Base-by-base conservation (phyloP, 2,888 invertebrate species). In the Marasmarcha lunaedactyla region DNA sequence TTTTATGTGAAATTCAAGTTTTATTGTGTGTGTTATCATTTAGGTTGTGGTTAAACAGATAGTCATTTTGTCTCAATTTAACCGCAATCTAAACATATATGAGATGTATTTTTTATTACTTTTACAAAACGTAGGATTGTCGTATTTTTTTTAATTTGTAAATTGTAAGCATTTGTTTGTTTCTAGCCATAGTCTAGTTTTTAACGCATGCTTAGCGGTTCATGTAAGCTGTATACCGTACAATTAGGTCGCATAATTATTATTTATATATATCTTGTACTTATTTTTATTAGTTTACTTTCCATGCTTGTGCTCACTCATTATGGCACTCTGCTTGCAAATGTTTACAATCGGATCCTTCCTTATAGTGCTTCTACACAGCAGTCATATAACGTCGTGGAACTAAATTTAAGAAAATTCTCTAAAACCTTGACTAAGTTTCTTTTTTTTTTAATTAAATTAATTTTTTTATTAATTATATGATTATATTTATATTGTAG, bases 91-190 rank as follows among this genome's bases (percentile, higher is more conserved):
- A 57, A 45, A 36, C 48, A 47, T 54, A 52, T 51, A 42, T 40
- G 39, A 43, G 45, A 30, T 49, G 51, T 60, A 52, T 51, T 46
- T 52, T 56, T 54, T 57, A 54, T 51, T 51, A 44, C 51, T 52
- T 46, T 50, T 50, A 44, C 45, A 51, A 48, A 48, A 50, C 38
- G 48, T 51, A 38, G 50, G 46, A 59, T 64, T 60, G 60, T 59
- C 48, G 54, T 48, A 51, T 50, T 7, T 50, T 50, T 62, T 67
- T 70, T 62, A 48, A 61, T 72, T 73, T 83, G 83, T 83, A 77
- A 83, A 81, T 83, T 83, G 83, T 83, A 83, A 83, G 83, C 83
- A 83, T 83, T 81, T 83, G 83, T 78, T 74, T 77, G 83, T 81
- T 81, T 81, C 52, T 64, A 71, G 77, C 71, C 74, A 67, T 60